Evolutionary conservation across 2,797 vertebrate genomes (phyloP).

Genomic region (Vultur gryphus): DNA sequence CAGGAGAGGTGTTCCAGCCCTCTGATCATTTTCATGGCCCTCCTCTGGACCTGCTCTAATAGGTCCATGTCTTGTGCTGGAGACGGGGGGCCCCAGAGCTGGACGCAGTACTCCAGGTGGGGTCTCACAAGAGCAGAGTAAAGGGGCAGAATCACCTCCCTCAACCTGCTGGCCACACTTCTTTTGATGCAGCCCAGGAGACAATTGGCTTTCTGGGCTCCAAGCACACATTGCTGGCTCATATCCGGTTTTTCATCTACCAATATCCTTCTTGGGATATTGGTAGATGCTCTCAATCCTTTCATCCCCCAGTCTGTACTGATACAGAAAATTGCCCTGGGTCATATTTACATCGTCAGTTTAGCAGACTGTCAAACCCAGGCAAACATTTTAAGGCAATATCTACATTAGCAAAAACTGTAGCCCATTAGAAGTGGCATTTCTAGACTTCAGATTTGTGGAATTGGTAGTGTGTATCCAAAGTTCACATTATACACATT

Average conservation of each 20-base stretch:
- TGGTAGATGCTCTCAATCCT: neutral
- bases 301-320: neutral
- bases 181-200: neutral
- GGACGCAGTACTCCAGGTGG: neutral
- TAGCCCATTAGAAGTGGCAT: neutral
- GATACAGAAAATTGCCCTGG: neutral
- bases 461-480: neutral
- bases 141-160: neutral
- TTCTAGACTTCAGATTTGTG: neutral
- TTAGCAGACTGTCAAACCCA: neutral
- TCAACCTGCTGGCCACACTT: accelerated
- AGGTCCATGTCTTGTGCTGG: neutral
- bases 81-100: neutral
- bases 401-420: neutral
- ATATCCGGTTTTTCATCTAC: neutral
- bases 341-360: neutral
- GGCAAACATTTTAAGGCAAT: neutral
- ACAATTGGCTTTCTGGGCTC: neutral
- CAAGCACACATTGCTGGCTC: accelerated
- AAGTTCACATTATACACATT: neutral
- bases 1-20: neutral
- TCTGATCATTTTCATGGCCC: neutral
- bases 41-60: neutral
- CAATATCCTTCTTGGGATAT: neutral
- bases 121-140: accelerated